Base-by-base conservation (phyloP, 2,888 invertebrate species). In the Megaustenia siamemsis region DNA sequence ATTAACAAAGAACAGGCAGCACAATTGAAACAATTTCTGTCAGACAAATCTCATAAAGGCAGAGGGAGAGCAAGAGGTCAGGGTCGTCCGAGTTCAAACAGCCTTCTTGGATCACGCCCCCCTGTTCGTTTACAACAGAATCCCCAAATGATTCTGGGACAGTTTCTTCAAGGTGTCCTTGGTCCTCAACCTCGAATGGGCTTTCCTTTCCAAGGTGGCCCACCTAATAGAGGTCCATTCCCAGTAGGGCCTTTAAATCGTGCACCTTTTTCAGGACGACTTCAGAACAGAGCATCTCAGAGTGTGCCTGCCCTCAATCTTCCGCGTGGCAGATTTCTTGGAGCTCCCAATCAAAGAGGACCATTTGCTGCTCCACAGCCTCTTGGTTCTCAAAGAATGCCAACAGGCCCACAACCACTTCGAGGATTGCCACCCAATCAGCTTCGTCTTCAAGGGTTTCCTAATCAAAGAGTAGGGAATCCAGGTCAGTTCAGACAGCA, bases 1-100 rank as follows among this genome's bases (percentile, higher is more conserved):
- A 84, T 84, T 24, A 71, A 73, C 43, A 60, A 84, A 45, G 60
- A 79, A 45, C 84, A 84, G 60, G 84, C 84, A 45, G 84, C 78
- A 45, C 84, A 84, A 35, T 71, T 84, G 6, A 60, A 84, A 78
- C 66, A 84, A 38, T 84, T 79, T 63, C 60, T 79, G 71, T 32
- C 79, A 18, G 83, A 83, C 68, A 84, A 84, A 32, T 40, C 53
- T 40, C 49, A 60, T 28, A 63, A 45, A 63, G 82, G 77, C n/a
- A 82, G 60, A 66, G 69, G 66, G 12, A 78, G 40, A 69, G 38
- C 45, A 53, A 60, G 69, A 49, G 56, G 38, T 43, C 38, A 69
- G 24, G 79, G 79, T 71, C 71, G 79, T 12, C 78, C 38, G 0
- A 73, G 73, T 71, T 63, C 56, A 10, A 79, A 79, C 45, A 78